A percentile compares a stretch with the other conserved stretches of the same genome.
phyloP scores from a whole-genome alignment of 2,888 invertebrate species.

The Tolmerus cingulatus region DNA sequence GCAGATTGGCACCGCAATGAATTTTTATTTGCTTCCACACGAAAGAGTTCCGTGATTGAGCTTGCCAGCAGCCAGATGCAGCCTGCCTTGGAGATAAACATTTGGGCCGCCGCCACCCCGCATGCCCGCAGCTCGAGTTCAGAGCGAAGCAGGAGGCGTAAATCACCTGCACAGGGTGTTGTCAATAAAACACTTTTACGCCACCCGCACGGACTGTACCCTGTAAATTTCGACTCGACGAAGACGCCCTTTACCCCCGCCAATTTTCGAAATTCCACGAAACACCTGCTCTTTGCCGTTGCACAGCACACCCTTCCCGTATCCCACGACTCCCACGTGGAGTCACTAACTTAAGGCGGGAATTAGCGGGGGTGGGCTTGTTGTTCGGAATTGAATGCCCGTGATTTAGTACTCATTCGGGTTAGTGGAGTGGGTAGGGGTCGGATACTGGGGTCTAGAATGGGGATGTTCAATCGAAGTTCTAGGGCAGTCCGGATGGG shows the following conservation, averaged over 20 bases:
- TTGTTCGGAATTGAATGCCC: not conserved
- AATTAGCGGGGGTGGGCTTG: not conserved
- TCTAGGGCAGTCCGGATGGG: not conserved
- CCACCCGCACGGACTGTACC: not conserved
- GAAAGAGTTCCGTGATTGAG: not conserved
- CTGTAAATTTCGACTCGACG: not conserved
- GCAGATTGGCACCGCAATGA: not conserved
- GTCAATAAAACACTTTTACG: not conserved
- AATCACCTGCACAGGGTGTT: not conserved
- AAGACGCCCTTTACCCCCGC: not conserved
- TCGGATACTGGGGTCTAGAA: not conserved
- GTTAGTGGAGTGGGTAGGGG: not conserved
- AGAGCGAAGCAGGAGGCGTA: not conserved
- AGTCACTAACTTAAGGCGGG: not conserved
- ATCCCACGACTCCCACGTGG: not conserved
- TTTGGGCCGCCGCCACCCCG: not conserved
- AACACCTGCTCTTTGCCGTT: not conserved
- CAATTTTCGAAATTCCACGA: not conserved
- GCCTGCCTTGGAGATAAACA: not conserved
- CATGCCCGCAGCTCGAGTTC: not conserved
- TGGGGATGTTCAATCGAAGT: not conserved
- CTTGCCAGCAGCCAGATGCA: not conserved
- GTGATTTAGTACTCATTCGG: not conserved
- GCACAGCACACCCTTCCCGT: not conserved
- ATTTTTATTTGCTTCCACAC: not conserved